Conservation (phyloP, 2,113 vertebrate genomes). For the Cinclus cinclus region DNA sequence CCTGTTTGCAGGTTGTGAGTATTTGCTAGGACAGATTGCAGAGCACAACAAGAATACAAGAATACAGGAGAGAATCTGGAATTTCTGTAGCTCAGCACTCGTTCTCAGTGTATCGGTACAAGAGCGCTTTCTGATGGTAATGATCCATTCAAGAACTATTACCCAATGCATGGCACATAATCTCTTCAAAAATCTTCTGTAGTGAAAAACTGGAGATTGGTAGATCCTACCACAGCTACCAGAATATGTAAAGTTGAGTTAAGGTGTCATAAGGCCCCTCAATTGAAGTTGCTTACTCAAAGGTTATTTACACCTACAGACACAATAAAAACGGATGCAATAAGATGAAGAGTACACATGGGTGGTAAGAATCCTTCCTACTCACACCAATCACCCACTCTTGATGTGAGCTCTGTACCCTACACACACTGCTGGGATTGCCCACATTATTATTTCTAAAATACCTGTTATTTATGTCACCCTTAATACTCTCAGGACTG, state of each 20-base stretch:
- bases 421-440: background rate
- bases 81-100: background rate
- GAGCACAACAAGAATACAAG: background rate
- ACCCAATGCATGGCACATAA: background rate
- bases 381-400: background rate
- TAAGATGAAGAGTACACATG: background rate
- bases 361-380: background rate
- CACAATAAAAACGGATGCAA: background rate
- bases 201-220: background rate
- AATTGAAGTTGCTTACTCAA: background rate
- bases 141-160: background rate
- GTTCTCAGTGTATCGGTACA: background rate
- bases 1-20: background rate
- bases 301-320: background rate
- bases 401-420: background rate
- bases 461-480: background rate
- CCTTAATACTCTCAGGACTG: background rate
- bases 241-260: background rate
- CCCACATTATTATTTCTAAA: background rate
- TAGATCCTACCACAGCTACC: background rate
- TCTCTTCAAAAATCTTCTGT: background rate
- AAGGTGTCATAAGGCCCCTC: background rate
- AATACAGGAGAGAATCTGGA: background rate
- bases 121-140: background rate
- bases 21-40: background rate